Base-by-base conservation (phyloP, 2,797 vertebrate genomes). In the Acanthiza pusilla region DNA sequence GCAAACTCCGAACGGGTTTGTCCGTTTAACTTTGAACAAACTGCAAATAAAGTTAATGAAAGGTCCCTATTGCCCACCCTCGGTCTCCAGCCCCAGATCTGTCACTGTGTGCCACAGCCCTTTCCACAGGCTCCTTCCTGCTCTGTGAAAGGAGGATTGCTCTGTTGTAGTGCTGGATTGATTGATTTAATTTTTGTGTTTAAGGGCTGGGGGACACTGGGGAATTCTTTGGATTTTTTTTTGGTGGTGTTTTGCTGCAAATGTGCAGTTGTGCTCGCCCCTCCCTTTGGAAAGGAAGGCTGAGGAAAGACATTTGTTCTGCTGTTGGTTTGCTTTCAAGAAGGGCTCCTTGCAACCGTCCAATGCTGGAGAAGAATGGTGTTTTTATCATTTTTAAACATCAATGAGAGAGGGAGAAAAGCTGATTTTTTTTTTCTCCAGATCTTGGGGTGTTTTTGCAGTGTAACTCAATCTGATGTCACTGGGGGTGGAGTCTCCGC, bases 381-480 rank as follows among this genome's bases (percentile, higher is more conserved):
- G 4, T 21, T 94, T 92, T 92, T 89, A 93, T 89, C 50, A 66
- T 92, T 91, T 94, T 94, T 65, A 82, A 94, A 88, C 75, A 88
- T 75, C 63, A n/a, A 72, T 89, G 30, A 93, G 66, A 84, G 85
- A 94, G 82, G 87, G 68, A 88, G 75, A 85, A 87, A 91, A 89
- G 61, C n/a, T 51, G 72, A 36, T 36, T 62, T 66, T 90, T 25
- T 25, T 47, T 40, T 4, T 2, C 42, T 48, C 85, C 86, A 91
- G 72, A 94, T 95, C 95, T 96, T 96, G 96, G 91, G 62, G 91
- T 96, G 82, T 65, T 94, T 97, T 96, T 91, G 91, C 90, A 94
- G 79, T 91, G 91, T 94, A 97, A 97, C 96, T 97, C 96, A 94
- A 89, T 94, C 91, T 97, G 96, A 96, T 97, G 97, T 97, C 97